A percentile compares a stretch with the other conserved stretches of the same genome.
These are phyloP conservation scores for Drosophila hamatofila DNA, from an alignment of 2,888 invertebrate species.

Conservation along the genomic window DNA sequence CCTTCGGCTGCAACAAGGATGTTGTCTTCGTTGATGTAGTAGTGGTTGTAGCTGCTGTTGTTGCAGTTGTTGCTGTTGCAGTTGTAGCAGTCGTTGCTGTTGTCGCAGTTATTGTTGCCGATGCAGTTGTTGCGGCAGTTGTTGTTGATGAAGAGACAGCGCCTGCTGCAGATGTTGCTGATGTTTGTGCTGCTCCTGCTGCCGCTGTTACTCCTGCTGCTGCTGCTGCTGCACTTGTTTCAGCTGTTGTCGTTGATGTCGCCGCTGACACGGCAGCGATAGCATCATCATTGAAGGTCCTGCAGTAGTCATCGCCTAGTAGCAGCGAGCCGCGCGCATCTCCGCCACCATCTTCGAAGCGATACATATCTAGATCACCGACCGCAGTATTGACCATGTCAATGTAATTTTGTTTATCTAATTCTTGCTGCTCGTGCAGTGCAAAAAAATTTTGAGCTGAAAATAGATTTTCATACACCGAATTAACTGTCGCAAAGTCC, in stretches of 20 bases:
- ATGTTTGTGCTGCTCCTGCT: background rate
- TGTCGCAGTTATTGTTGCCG: background rate
- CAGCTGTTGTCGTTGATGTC: background rate
- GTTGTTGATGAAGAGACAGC: background rate
- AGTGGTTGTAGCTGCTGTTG: background rate
- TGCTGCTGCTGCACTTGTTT: conserved; percentile 8
- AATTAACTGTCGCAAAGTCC: conserved; percentile 56
- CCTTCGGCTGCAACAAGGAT: conserved; percentile 9
- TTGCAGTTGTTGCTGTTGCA: background rate
- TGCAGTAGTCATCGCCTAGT: conserved; percentile 31
- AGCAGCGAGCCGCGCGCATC: conserved; percentile 59
- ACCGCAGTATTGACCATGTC: conserved; percentile 37
- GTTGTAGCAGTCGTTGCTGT: background rate
- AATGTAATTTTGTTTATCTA: conserved; percentile 49
- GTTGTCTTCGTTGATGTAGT: conserved; percentile 1
- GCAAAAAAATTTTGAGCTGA: conserved; percentile 58
- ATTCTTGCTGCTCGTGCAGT: conserved; percentile 41
- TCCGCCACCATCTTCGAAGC: conserved; percentile 64
- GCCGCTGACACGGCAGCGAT: conserved; percentile 1
- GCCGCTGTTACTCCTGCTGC: background rate
- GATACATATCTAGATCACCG: conserved; percentile 41
- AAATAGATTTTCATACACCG: conserved; percentile 59
- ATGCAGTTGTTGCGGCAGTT: background rate
- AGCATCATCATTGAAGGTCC: conserved; percentile 24
- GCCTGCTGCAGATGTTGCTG: conserved; percentile 12